Percentiles rank a stretch among this genome's conserved stretches.
These are phyloP conservation scores for Panulirus ornatus DNA, from an alignment of 1,140 invertebrate species.

Conservation along the genomic window DNA sequence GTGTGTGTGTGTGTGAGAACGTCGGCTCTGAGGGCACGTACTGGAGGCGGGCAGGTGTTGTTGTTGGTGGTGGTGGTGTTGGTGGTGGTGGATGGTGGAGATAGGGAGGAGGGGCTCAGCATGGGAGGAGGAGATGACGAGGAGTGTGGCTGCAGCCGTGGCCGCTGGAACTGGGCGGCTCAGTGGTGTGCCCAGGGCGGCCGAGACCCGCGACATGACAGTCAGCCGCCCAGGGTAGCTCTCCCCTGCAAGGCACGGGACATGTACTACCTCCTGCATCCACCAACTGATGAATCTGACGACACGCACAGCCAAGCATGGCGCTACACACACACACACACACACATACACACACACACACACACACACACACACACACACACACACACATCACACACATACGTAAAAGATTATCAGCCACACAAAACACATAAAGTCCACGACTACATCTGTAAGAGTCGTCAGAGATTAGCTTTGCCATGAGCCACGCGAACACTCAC, in stretches of 20 bases:
- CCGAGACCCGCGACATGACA: conserved; percentile 44
- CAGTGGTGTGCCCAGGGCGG: conserved; percentile 48
- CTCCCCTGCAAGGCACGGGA: conserved; percentile 49
- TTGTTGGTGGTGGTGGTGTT: conserved; percentile 59
- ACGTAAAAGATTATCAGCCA: no score
- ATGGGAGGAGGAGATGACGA: conserved; percentile 66
- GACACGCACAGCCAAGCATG: not conserved
- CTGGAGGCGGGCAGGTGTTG: conserved; percentile 48
- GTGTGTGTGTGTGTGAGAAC: conserved; percentile 19
- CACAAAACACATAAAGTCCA: no score
- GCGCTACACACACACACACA: not conserved
- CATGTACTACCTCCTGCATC: not conserved
- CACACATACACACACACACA: not conserved
- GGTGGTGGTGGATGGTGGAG: conserved; percentile 67
- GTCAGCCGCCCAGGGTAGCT: conserved; percentile 53
- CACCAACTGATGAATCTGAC: not conserved
- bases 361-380: not conserved
- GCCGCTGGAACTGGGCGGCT: conserved; percentile 40
- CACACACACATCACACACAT: not conserved
- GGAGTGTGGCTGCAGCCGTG: conserved; percentile 53
- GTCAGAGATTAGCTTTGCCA: no score
- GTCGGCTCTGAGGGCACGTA: conserved; percentile 24
- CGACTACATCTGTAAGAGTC: no score
- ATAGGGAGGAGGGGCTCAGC: conserved; percentile 59
- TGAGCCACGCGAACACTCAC: no score